Evolutionary conservation across 2,113 vertebrate species (phyloP).

Genomic region (Lontra canadensis): DNA sequence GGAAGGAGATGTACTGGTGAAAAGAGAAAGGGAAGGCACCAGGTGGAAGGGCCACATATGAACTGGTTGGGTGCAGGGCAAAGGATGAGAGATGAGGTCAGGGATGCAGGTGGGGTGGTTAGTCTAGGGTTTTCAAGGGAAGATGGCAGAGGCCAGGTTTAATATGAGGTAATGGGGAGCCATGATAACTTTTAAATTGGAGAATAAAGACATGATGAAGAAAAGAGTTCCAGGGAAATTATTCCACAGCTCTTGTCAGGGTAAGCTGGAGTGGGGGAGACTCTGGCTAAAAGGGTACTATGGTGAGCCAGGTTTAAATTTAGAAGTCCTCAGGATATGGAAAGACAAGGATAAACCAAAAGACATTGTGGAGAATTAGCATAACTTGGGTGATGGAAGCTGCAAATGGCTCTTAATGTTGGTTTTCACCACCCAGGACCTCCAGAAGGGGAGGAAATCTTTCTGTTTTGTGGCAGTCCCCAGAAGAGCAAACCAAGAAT

Average conservation of each 20-base stretch:
- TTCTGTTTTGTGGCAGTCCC: background rate
- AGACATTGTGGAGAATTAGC: background rate
- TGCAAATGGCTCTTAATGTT: background rate
- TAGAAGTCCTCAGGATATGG: background rate
- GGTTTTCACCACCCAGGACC: background rate
- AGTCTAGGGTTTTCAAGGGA: background rate
- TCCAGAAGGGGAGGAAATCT: background rate
- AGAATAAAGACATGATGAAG: background rate
- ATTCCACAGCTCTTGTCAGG: background rate
- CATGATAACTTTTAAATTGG: background rate
- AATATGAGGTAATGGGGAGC: background rate
- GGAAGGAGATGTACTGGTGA: background rate
- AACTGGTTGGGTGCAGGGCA: background rate
- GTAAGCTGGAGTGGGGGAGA: background rate
- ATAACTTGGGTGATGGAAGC: background rate
- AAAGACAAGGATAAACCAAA: background rate
- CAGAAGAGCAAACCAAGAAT: background rate
- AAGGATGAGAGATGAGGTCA: background rate
- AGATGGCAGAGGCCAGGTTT: background rate
- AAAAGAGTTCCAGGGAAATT: background rate
- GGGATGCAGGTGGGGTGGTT: background rate
- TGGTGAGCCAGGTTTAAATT: background rate
- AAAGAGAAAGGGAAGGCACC: background rate
- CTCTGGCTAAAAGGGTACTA: background rate
- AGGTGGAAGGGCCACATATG: fast-evolving